Evolutionary conservation across 2,797 vertebrate genomes (phyloP).

Genomic region (Carcharodon carcharias): DNA sequence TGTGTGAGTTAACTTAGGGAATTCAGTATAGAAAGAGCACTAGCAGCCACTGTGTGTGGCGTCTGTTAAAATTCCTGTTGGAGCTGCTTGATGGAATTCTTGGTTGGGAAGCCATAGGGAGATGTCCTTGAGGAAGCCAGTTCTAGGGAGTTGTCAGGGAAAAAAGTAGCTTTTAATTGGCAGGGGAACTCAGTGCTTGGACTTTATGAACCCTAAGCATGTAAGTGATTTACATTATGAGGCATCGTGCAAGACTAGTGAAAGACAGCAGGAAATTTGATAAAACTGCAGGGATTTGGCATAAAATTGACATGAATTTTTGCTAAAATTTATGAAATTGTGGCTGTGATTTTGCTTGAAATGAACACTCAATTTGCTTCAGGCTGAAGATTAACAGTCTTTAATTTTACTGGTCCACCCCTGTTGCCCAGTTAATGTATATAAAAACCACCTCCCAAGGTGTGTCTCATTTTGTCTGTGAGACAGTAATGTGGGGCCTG

Average conservation of each 20-base stretch:
- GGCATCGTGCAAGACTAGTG: neutral
- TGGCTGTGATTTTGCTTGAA: neutral
- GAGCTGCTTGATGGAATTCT: neutral
- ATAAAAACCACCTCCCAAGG: neutral
- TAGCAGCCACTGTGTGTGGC: neutral
- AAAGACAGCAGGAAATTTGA: conserved; percentile 1
- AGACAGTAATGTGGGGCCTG: neutral
- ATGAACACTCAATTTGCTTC: neutral
- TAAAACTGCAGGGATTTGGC: neutral
- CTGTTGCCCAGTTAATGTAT: neutral
- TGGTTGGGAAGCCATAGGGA: neutral
- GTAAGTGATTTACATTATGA: neutral
- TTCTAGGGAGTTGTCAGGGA: neutral
- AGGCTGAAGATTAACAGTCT: neutral
- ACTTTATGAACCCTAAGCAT: neutral
- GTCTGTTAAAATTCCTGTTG: neutral
- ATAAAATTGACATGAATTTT: neutral
- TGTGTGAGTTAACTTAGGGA: neutral
- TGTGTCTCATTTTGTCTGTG: neutral
- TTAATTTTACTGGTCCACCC: neutral
- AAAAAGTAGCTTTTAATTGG: neutral
- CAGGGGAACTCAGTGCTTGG: neutral
- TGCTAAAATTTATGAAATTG: neutral
- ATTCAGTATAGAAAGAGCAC: neutral
- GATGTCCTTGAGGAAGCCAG: neutral